Base-by-base conservation (phyloP, 2,888 invertebrate species). In the Eulithis prunata region DNA sequence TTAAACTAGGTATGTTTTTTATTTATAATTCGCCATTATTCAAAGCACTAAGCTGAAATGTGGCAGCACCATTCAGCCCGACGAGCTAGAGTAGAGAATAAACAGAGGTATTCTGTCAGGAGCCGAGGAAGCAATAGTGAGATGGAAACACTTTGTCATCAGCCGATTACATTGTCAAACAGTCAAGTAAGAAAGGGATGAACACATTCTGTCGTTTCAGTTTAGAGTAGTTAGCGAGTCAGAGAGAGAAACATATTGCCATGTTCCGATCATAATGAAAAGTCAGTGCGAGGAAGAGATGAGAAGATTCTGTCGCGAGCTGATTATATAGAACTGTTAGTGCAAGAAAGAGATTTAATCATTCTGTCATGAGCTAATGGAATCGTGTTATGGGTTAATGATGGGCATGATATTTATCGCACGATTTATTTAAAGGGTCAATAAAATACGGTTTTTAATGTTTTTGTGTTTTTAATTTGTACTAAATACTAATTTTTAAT, bases 351-450 rank as follows among this genome's bases (percentile, higher is more conserved):
- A 49, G 21, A 49, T 49, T 21, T 8, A 11, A 49, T 21, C 49
- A 49, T 49, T 21, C 11, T 11, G 10, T 41, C 41, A 21, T 49
- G 49, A 21, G 21, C 10, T 49, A 21, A 49, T 11, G 21, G 49
- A 49, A 49, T 38, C 13, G 38, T 57, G 43, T 52, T 56, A 57
- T 21, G 49, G 49, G 13, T 43, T 57, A n/a, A 36, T 63, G 45
- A 53, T 53, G 36, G 36, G 36, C 47, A 10, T 41, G 57, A 47
- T 61, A 64, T 49, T 49, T n/a, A 59, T 59, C 14, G 56, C 64
- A 64, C 49, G 43, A 57, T 57, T 57, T 49, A 52, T 55, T 57
- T 46, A 0, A 68, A 68, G 65, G 65, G 68, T 38, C 68, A 68
- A 68, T 68, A 68, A 53, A 36, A 58, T 64, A 65, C 57, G 43